These are phyloP conservation scores for Paramormyrops hopkinsi DNA, from an alignment of 2,797 vertebrate species.

Conservation along the genomic window DNA sequence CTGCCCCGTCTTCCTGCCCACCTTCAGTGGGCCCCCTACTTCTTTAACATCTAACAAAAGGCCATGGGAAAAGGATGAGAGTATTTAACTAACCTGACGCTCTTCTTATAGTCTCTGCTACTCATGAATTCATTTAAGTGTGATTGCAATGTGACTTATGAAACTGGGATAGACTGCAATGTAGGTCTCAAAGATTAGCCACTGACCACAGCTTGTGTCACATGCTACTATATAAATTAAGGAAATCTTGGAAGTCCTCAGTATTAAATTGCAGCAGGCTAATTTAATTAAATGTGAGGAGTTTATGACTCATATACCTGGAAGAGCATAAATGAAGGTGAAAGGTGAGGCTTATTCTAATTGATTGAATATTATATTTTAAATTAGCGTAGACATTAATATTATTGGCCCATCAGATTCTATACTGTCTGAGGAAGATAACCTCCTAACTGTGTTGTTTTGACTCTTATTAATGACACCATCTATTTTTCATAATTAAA, in stretches of 20 bases:
- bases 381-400: constrained; percentile 44
- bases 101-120: neutral
- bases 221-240: neutral
- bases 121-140: neutral
- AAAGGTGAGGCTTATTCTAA: constrained; percentile 33
- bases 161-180: neutral
- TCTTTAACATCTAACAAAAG: neutral
- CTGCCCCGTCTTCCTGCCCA: neutral
- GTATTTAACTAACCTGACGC: neutral
- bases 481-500: constrained; percentile 47
- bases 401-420: constrained; percentile 46
- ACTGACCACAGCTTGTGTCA: neutral
- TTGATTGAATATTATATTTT: constrained; percentile 42
- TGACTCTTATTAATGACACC: constrained; percentile 40
- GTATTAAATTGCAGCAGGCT: neutral
- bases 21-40: no score
- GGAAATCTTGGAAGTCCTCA: neutral
- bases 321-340: constrained; percentile 15
- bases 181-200: neutral
- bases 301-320: constrained; percentile 7
- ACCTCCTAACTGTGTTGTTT: constrained; percentile 27
- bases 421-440: constrained; percentile 25
- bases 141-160: neutral
- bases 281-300: constrained; percentile 8
- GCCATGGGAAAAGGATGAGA: neutral